Evolutionary conservation across 1,140 invertebrate species (phyloP).

Genomic region (Ooceraea biroi): DNA sequence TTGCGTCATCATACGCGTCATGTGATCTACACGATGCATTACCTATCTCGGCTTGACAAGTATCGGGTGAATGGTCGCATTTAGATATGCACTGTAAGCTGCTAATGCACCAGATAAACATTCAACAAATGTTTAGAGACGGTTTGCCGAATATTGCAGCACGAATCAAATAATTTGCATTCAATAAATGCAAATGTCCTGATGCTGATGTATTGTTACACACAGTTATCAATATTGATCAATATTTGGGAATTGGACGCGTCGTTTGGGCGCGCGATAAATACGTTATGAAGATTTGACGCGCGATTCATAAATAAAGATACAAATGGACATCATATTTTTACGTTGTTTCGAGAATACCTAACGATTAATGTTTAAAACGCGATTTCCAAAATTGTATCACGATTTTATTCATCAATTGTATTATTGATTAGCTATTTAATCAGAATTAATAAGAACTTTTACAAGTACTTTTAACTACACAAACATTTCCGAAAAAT

Average conservation of each 20-base stretch:
- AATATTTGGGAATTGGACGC: slow-evolving; percentile 53
- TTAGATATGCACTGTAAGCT: slow-evolving; percentile 63
- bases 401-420: no score
- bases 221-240: slow-evolving; percentile 61
- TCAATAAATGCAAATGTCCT: slow-evolving; percentile 52
- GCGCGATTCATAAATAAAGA: slow-evolving; percentile 43
- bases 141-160: slow-evolving; percentile 62
- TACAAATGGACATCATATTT: slow-evolving; percentile 13
- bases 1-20: slow-evolving; percentile 55
- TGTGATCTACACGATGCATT: slow-evolving; percentile 58
- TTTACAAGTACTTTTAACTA: no score
- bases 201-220: slow-evolving; percentile 56
- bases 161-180: slow-evolving; percentile 63
- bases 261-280: slow-evolving; percentile 34
- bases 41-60: slow-evolving; percentile 60
- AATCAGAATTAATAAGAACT: no score
- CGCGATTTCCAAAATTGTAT: no score
- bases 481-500: no score
- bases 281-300: slow-evolving; percentile 47
- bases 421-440: no score
- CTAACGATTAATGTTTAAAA: slow-evolving; percentile 14
- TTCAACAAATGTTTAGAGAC: slow-evolving; percentile 64
- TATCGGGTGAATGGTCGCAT: slow-evolving; percentile 47
- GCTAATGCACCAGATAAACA: slow-evolving; percentile 63
- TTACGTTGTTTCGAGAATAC: slow-evolving; percentile 22